phyloP scores from a whole-genome alignment of 2,888 invertebrate genomes.

The Erynnis tages region DNA sequence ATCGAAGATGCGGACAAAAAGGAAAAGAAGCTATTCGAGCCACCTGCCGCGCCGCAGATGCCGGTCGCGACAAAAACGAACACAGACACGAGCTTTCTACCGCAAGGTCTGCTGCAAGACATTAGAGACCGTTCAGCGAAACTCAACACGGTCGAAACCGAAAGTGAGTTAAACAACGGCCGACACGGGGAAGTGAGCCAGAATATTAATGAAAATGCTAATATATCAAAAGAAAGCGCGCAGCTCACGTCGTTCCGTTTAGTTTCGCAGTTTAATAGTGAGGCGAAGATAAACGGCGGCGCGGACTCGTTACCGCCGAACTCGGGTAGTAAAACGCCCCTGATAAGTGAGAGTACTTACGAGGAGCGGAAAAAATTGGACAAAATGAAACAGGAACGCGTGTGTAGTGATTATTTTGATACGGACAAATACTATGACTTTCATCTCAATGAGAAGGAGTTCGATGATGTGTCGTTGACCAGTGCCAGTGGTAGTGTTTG shows the following conservation, averaged over 20 bases:
- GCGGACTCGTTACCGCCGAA: slow-evolving; percentile 52
- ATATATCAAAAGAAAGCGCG: slow-evolving; percentile 73
- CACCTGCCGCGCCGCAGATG: slow-evolving; percentile 61
- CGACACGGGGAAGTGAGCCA: slow-evolving; percentile 59
- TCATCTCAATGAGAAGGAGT: slow-evolving; percentile 88
- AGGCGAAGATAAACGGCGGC: slow-evolving; percentile 54
- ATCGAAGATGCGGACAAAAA: slow-evolving; percentile 63
- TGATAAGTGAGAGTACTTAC: slow-evolving; percentile 85
- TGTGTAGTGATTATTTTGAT: slow-evolving; percentile 83
- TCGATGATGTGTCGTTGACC: slow-evolving; percentile 69
- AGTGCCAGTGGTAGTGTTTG: slow-evolving; percentile 69
- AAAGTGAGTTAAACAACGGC: slow-evolving; percentile 61
- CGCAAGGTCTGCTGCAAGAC: slow-evolving; percentile 85
- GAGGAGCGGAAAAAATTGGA: slow-evolving; percentile 83
- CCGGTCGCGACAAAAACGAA: slow-evolving; percentile 56
- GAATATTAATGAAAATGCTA: slow-evolving; percentile 74
- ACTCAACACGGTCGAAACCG: slow-evolving; percentile 70
- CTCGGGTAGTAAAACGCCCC: slow-evolving; percentile 60
- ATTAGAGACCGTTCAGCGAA: slow-evolving; percentile 84
- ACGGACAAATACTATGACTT: slow-evolving; percentile 91
- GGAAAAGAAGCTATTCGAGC: slow-evolving; percentile 58
- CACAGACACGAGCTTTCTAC: slow-evolving; percentile 79
- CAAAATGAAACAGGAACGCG: slow-evolving; percentile 66
- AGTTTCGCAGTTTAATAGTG: slow-evolving; percentile 74
- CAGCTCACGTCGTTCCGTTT: slow-evolving; percentile 77